Base-by-base conservation (phyloP, 2,113 vertebrate species). In the Macroglossus sobrinus region DNA sequence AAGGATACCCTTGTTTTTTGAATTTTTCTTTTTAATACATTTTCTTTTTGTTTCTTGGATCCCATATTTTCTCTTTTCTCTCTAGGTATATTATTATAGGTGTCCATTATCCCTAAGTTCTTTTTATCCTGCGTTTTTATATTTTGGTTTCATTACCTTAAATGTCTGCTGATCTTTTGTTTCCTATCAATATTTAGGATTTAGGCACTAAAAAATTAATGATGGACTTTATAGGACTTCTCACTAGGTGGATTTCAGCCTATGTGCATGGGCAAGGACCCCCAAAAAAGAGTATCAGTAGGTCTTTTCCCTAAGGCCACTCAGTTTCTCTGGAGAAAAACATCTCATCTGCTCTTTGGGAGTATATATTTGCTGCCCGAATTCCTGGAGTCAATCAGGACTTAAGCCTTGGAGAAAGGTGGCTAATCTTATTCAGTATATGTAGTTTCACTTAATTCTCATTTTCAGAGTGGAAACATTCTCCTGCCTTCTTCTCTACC, bases 11-110 rank as follows among this genome's bases (percentile, higher is more conserved):
- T 93, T 71, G 16, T 85, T 90, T 63, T 79, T 71, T 63, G 33
- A 69, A 57, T 94, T 74, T 95, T 97, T 85, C n/a, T 79, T 94
- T 94, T 92, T 97, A 95, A 96, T 94, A 94, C 95, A 82, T 68
- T 19, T 43, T 66, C 45, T 84, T 88, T 84, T 91, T 53, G 11
- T 55, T 86, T 94, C 57, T 75, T 12, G 13, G 43, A 50, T 87
- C 21, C 24, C 95, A 74, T 90, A 53, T 96, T 63, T 61, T 79
- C 26, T 72, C 63, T 90, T 50, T 18, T 43, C 45, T 95, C 69
- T 75, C 63, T 84, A 84, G 9, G 13, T n/a, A 59, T 84, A 53
- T 78, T 76, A 78, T 92, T 91, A 74, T 28, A 81, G 33, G 19
- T 66, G 4, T 59, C 28, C 89, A 63, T 30, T 64, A 94, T 24